Percentiles rank a stretch among this genome's conserved stretches.
Evolutionary conservation across 2,888 invertebrate species (phyloP).

Genomic region (Galeruca laticollis): DNA sequence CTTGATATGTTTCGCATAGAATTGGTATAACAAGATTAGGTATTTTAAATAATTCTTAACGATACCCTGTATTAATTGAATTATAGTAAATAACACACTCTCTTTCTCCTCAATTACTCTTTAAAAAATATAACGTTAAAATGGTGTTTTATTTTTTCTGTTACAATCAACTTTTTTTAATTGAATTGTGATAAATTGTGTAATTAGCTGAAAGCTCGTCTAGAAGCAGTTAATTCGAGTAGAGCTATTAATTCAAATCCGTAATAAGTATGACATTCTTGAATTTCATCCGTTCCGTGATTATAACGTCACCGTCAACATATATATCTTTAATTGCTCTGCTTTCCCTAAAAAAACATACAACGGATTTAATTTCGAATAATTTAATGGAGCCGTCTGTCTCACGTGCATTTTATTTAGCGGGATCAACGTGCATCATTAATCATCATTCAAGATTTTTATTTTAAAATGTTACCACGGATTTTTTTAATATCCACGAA

Average conservation of each 20-base stretch:
- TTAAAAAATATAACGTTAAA: neutral
- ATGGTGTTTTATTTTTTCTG: neutral
- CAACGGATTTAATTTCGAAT: conserved; percentile 16
- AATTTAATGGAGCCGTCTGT: conserved; percentile 16
- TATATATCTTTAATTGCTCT: conserved; percentile 29
- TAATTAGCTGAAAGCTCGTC: conserved; percentile 41
- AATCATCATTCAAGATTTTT: neutral
- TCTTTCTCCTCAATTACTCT: neutral
- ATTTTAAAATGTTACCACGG: too few relatives aligned
- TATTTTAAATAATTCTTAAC: too few relatives aligned
- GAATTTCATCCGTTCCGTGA: conserved; percentile 22
- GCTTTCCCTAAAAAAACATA: conserved; percentile 32
- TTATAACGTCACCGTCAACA: conserved; percentile 33
- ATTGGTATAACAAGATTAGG: too few relatives aligned
- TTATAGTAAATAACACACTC: too few relatives aligned
- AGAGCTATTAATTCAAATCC: conserved; percentile 33
- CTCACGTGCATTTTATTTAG: neutral
- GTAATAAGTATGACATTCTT: conserved; percentile 28
- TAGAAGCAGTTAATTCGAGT: conserved; percentile 36
- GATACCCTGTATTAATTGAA: too few relatives aligned
- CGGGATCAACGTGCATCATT: neutral
- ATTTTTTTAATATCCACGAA: too few relatives aligned
- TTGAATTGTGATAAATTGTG: conserved; percentile 23
- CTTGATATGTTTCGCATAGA: too few relatives aligned
- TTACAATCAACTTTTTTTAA: conserved; percentile 7